These are phyloP conservation scores for Tipula vernalis DNA, from an alignment of 2,888 invertebrate species.

Conservation along the genomic window DNA sequence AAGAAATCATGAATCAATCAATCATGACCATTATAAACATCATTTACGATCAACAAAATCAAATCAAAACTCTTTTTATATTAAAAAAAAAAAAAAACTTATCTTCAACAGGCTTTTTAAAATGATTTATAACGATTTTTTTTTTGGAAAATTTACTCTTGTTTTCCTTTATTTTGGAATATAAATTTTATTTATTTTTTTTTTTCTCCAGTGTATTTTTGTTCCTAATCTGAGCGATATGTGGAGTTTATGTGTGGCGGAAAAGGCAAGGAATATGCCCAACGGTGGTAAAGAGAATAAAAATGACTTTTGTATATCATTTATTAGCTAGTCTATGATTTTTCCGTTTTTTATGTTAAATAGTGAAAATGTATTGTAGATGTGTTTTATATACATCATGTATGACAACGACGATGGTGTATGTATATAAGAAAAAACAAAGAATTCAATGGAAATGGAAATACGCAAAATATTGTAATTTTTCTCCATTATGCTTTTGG, in stretches of 20 bases:
- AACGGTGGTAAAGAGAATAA: neutral
- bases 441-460: neutral
- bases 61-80: neutral
- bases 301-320: neutral
- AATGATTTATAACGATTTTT: neutral
- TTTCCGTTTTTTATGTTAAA: neutral
- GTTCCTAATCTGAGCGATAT: neutral
- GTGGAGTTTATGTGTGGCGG: neutral
- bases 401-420: neutral
- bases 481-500: neutral
- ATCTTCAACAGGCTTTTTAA: neutral
- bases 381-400: neutral
- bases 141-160: neutral
- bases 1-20: neutral
- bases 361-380: neutral
- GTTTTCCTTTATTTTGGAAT: neutral
- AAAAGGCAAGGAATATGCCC: neutral
- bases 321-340: neutral
- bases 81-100: neutral
- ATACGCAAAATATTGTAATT: neutral
- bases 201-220: neutral
- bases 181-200: neutral
- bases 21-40: neutral
- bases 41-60: conserved; percentile 4
- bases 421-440: neutral